Evolutionary conservation across 1,140 invertebrate species (phyloP).

Genomic region (Diabrotica virgifera): DNA sequence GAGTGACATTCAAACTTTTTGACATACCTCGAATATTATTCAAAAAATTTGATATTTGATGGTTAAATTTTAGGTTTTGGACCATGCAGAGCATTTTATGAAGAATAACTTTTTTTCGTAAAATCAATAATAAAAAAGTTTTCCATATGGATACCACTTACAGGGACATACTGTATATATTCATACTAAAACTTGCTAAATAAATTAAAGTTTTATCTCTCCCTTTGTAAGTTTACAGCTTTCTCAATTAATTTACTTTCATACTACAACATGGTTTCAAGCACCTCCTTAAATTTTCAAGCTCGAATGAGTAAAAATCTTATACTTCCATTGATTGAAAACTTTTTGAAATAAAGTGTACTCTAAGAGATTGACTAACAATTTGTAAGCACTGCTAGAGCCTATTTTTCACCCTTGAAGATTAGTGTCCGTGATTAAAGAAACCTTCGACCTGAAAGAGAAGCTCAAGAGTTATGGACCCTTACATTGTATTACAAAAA

Average conservation of each 20-base stretch:
- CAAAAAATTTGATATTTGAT: no score
- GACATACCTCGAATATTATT: no score
- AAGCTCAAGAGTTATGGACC: background rate
- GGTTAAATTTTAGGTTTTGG: no score
- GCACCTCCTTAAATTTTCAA: background rate
- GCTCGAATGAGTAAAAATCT: constrained; percentile 9
- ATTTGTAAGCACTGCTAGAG: constrained; percentile 31
- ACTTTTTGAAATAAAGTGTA: constrained; percentile 8
- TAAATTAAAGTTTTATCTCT: background rate
- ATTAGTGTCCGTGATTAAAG: constrained; percentile 34
- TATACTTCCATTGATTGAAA: constrained; percentile 16
- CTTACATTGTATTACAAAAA: background rate
- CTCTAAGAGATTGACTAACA: constrained; percentile 28
- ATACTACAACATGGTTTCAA: background rate
- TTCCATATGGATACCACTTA: no score
- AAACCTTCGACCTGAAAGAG: constrained; percentile 1
- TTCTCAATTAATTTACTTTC: background rate
- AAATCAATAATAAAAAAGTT: no score
- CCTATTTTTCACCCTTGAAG: constrained; percentile 31
- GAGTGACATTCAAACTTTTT: no score
- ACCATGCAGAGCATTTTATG: no score
- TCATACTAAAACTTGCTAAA: no score
- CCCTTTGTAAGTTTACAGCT: background rate
- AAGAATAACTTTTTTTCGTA: no score
- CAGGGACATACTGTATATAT: no score